Evolutionary conservation across 2,888 invertebrate genomes (phyloP).

Genomic region (Perizoma flavofasciatum): DNA sequence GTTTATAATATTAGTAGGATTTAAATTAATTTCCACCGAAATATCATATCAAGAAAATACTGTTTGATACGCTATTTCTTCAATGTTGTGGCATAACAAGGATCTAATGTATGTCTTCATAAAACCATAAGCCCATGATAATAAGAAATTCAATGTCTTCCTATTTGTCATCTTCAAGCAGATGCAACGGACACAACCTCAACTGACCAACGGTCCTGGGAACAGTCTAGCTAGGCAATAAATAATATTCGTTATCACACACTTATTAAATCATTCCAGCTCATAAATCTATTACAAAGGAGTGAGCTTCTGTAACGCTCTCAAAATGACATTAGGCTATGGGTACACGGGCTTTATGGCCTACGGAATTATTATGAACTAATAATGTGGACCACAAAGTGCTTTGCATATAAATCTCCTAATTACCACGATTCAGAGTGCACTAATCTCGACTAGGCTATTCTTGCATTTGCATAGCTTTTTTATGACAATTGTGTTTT

Average conservation of each 20-base stretch:
- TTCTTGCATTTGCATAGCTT: slow-evolving; percentile 70
- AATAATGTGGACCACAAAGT: slow-evolving; percentile 79
- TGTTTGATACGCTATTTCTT: too few relatives aligned
- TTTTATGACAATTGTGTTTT: slow-evolving; percentile 68
- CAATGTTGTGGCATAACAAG: too few relatives aligned
- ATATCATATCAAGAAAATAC: too few relatives aligned
- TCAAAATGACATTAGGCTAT: slow-evolving; percentile 71
- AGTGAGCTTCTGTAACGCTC: slow-evolving; percentile 68
- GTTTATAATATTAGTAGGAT: too few relatives aligned
- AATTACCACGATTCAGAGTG: slow-evolving; percentile 75
- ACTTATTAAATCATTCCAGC: slow-evolving; percentile 73
- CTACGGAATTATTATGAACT: slow-evolving; percentile 59
- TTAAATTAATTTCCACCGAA: too few relatives aligned
- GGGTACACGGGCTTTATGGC: slow-evolving; percentile 49
- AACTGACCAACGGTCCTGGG: slow-evolving; percentile 59
- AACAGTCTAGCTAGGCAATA: slow-evolving; percentile 56
- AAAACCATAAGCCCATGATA: slow-evolving; percentile 10
- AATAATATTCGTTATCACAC: slow-evolving; percentile 73
- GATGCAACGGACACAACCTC: slow-evolving; percentile 35
- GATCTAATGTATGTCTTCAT: too few relatives aligned
- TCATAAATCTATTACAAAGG: slow-evolving; percentile 78
- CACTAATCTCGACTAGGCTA: slow-evolving; percentile 72
- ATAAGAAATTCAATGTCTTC: slow-evolving; percentile 24
- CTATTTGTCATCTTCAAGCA: slow-evolving; percentile 36
- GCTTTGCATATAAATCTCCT: slow-evolving; percentile 83